A percentile compares a stretch with the other conserved stretches of the same genome.
Conservation (phyloP, 2,113 vertebrate species). For the human (Homo sapiens) region DNA sequence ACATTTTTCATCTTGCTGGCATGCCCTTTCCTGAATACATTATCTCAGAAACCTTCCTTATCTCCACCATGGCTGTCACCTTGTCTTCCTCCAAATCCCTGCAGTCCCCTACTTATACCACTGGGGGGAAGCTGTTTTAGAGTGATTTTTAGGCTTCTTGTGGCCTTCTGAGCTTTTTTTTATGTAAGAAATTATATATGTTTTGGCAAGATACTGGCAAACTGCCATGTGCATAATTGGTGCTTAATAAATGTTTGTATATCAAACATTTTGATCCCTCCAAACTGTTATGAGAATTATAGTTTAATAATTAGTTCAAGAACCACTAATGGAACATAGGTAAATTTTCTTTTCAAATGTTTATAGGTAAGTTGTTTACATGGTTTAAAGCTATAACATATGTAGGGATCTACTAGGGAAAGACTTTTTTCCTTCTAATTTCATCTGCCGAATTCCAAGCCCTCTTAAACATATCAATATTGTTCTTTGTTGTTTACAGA, state of each 20-base stretch:
- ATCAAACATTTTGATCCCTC: background rate
- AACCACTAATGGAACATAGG: background rate
- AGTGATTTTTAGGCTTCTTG: background rate
- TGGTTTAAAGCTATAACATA: background rate
- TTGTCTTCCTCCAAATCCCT: background rate
- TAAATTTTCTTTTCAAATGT: background rate
- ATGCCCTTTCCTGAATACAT: background rate
- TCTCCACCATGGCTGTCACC: background rate
- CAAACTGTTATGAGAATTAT: background rate
- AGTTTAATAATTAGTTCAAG: background rate
- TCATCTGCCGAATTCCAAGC: background rate
- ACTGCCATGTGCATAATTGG: accelerated
- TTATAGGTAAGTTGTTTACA: background rate
- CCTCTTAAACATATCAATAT: background rate
- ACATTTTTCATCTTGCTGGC: background rate
- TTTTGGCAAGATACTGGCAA: background rate
- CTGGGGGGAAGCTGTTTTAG: background rate
- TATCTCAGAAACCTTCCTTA: background rate
- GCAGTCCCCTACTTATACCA: accelerated
- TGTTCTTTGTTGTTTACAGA: background rate
- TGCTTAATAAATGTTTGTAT: background rate
- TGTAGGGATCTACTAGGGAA: background rate
- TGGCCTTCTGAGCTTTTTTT: background rate
- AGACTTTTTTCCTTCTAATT: background rate
- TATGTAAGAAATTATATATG: background rate